A percentile compares a stretch with the other conserved stretches of the same genome.
These are phyloP conservation scores for Panurus biarmicus DNA, from an alignment of 2,113 vertebrate species.

Conservation along the genomic window DNA sequence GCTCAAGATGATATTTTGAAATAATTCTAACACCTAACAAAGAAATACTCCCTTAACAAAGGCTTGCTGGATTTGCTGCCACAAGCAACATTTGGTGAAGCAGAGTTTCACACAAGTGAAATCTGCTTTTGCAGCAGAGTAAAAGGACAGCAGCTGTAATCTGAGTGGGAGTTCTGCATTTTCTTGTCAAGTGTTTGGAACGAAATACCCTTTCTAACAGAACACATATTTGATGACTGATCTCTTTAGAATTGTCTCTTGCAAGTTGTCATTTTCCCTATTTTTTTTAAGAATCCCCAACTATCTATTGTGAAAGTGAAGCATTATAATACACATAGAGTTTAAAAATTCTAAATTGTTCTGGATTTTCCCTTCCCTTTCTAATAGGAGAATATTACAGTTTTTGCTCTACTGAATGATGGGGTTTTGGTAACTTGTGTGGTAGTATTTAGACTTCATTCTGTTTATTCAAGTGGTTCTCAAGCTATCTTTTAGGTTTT, in stretches of 20 bases:
- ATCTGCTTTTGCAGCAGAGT: constrained; percentile 46
- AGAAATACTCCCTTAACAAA: background rate
- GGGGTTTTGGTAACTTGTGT: background rate
- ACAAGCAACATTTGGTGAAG: background rate
- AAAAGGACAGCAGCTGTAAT: constrained; percentile 48
- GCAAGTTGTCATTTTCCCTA: background rate
- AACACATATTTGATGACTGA: background rate
- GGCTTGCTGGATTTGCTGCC: background rate
- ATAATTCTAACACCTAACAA: background rate
- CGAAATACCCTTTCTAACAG: background rate
- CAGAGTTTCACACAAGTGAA: constrained; percentile 9
- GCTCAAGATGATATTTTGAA: background rate
- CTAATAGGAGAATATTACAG: background rate
- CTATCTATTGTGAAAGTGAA: background rate
- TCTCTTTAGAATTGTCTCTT: background rate
- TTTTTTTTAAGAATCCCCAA: background rate
- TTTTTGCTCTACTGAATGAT: background rate
- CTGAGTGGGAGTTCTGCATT: constrained; percentile 35
- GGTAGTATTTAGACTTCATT: background rate
- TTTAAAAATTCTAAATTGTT: background rate
- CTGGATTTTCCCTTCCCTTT: background rate
- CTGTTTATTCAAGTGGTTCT: background rate
- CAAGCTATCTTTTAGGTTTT: background rate
- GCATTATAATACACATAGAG: background rate
- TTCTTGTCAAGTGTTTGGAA: constrained; percentile 33